Base-by-base conservation (phyloP, 2,888 invertebrate genomes). In the Ctenicera cuprea region DNA sequence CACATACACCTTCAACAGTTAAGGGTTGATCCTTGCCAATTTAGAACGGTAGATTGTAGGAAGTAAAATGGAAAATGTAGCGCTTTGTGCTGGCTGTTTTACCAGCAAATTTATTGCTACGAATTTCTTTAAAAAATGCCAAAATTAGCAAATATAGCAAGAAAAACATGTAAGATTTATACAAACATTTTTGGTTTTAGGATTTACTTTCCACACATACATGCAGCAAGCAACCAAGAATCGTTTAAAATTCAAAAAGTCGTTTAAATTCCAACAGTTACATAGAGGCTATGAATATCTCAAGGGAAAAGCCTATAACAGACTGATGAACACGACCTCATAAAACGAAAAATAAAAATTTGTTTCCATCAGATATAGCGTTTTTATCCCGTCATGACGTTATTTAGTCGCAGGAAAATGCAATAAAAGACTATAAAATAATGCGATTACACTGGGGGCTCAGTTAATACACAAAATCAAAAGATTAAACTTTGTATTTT, bases 21-120 rank as follows among this genome's bases (percentile, higher is more conserved):
- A n/a, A 50, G 33, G 33, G 57, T 33, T 33, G 33, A 57, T 57
- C 57, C 57, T n/a, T 16, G 33, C 57, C 57, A 57, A 57, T 57
- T 57, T 37, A 14, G n/a, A 16, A 22, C 8, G 30, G 26, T 30
- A n/a, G 22, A 52, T 52, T 52, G 22, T 14, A 12, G 26, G 26
- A 52, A 45, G 22, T n/a, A 16, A 52, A 52, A 52, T 52, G 52
- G 20, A 26, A 33, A 52, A 22, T n/a, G 22, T n/a, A 22, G 52
- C 12, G 12, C 52, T 52, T 12, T 22, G 20, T n/a, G n/a, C n/a
- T 0, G n/a, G 52, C 12, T 1, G 52, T 50, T 20, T 22, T 22
- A 1, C 11, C 26, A 52, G 26, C 18, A 12, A 30, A n/a, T 52
- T 52, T 52, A 52, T 30, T 45, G 45, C 8, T 18, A 18, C 12